Percentiles rank a stretch among this genome's conserved stretches.
These are phyloP conservation scores for Patella ulyssiponensis DNA, from an alignment of 2,888 invertebrate genomes.

Conservation along the genomic window DNA sequence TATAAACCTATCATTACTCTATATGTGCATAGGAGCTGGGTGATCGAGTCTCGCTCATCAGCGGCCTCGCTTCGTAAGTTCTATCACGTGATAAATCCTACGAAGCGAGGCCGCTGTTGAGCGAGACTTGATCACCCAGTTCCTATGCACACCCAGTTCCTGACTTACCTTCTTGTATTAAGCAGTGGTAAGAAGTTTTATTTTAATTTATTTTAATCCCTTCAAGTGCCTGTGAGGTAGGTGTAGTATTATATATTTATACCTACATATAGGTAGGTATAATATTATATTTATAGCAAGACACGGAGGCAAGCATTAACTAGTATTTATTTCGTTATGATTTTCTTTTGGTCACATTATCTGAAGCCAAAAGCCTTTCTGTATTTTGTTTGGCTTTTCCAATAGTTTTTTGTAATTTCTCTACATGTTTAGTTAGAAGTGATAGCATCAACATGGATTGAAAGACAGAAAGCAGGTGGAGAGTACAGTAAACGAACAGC, in stretches of 20 bases:
- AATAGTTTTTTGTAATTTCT: not conserved
- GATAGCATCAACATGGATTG: slow-evolving; percentile 99
- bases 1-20: no score
- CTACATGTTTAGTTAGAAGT: slow-evolving; percentile 86
- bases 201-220: no score
- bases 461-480: slow-evolving; percentile 94
- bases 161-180: no score
- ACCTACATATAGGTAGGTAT: not conserved
- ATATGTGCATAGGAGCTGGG: no score
- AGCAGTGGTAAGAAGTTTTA: no score
- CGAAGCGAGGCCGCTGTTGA: no score
- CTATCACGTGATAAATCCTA: no score
- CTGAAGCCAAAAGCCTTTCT: not conserved
- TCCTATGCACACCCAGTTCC: no score
- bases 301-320: not conserved
- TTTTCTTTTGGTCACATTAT: not conserved
- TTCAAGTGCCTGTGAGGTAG: no score
- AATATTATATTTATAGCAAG: not conserved
- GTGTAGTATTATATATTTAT: not conserved
- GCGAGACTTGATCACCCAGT: no score
- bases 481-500: slow-evolving; percentile 91
- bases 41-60: no score
- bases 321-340: not conserved
- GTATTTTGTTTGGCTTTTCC: not conserved
- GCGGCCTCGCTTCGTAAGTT: no score